phyloP scores from a whole-genome alignment of 1,140 invertebrate species.

The Drosophila ironensis region DNA sequence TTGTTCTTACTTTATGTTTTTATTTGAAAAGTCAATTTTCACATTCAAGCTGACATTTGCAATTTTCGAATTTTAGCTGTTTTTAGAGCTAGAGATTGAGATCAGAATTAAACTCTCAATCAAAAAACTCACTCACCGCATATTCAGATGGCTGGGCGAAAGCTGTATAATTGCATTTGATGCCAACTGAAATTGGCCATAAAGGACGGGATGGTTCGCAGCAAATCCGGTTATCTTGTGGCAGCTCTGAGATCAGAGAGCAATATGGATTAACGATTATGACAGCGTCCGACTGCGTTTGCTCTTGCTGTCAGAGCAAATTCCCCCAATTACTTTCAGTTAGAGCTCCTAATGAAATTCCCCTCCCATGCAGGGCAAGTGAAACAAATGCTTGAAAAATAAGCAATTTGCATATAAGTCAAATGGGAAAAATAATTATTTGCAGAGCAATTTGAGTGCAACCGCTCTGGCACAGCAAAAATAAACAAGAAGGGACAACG shows the following conservation, averaged over 20 bases:
- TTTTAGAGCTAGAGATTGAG: too few relatives aligned
- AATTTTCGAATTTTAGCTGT: too few relatives aligned
- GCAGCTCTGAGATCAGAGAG: slow-evolving; percentile 17
- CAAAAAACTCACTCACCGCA: too few relatives aligned
- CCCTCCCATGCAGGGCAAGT: slow-evolving; percentile 4
- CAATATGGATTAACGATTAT: slow-evolving; percentile 29
- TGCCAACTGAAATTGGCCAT: slow-evolving; percentile 20
- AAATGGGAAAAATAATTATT: slow-evolving; percentile 60
- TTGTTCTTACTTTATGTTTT: too few relatives aligned
- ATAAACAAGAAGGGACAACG: slow-evolving; percentile 8
- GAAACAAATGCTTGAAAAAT: slow-evolving; percentile 17
- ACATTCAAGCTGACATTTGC: too few relatives aligned
- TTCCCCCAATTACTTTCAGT: slow-evolving; percentile 6
- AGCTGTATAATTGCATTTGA: slow-evolving; percentile 33
- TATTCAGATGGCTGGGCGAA: neutral
- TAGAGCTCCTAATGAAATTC: slow-evolving; percentile 26
- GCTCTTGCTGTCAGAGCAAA: neutral
- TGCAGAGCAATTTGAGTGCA: slow-evolving; percentile 52
- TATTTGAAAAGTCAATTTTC: too few relatives aligned
- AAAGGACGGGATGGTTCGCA: slow-evolving; percentile 5
- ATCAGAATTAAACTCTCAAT: too few relatives aligned
- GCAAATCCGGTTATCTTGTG: slow-evolving; percentile 22
- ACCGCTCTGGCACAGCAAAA: neutral
- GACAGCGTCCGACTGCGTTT: neutral
- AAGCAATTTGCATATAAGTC: slow-evolving; percentile 58